Percentiles rank a stretch among this genome's conserved stretches.
phyloP scores from a whole-genome alignment of 2,113 vertebrate genomes.

The Scortum barcoo region DNA sequence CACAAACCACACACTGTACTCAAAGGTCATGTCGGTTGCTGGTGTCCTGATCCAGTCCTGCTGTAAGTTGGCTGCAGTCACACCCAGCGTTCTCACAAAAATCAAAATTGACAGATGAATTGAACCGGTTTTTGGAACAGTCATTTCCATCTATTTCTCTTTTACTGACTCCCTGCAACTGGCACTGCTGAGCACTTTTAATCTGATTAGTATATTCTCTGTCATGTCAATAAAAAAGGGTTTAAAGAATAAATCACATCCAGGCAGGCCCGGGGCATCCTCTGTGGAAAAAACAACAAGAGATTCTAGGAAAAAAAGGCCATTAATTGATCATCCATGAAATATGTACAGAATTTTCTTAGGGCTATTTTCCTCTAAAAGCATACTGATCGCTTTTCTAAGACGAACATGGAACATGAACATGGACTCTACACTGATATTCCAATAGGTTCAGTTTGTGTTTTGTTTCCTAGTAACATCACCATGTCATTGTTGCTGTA shows the following conservation, averaged over 20 bases:
- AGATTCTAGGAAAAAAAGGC: constrained; percentile 23
- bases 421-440: constrained; percentile 4
- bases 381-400: constrained; percentile 22
- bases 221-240: constrained; percentile 44
- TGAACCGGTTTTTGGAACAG: constrained; percentile 36
- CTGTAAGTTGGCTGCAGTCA: constrained; percentile 21
- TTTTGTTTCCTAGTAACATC: constrained; percentile 61
- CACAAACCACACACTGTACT: constrained; percentile 5
- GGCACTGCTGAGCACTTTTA: constrained; percentile 45
- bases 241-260: constrained; percentile 37
- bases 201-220: constrained; percentile 42
- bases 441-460: constrained; percentile 20
- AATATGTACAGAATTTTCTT: constrained; percentile 25
- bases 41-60: constrained; percentile 1
- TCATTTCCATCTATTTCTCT: constrained; percentile 50
- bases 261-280: constrained; percentile 3
- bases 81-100: constrained; percentile 17
- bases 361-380: constrained; percentile 9
- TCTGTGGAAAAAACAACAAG: constrained; percentile 8
- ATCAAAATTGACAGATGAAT: constrained; percentile 59
- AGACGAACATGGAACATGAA: background rate
- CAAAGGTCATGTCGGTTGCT: constrained; percentile 36
- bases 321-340: constrained; percentile 40
- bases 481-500: constrained; percentile 53
- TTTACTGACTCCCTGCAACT: background rate